Percentiles rank a stretch among this genome's conserved stretches.
phyloP scores from a whole-genome alignment of 2,888 invertebrate genomes.

The Scaptodrosophila latifasciaeformis region DNA sequence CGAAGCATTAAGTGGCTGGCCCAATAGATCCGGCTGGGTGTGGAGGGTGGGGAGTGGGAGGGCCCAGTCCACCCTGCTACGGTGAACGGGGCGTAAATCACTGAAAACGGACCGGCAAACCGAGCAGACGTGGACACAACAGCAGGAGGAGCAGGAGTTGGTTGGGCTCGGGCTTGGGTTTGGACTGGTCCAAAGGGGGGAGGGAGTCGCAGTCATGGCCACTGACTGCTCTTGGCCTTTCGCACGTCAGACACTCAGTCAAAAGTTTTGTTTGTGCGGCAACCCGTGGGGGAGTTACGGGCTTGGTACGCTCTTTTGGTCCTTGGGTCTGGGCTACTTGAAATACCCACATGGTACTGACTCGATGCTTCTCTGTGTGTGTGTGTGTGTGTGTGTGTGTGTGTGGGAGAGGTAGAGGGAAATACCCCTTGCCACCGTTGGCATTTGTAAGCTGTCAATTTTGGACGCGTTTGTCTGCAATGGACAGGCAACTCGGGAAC shows the following conservation, averaged over 20 bases:
- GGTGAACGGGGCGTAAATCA: constrained; percentile 42
- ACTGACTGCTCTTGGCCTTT: constrained; percentile 61
- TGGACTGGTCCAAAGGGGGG: constrained; percentile 11
- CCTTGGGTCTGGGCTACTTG: no score
- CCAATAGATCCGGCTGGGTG: neutral
- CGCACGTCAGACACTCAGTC: constrained; percentile 64
- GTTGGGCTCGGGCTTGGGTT: neutral
- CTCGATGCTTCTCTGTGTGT: neutral
- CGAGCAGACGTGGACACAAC: constrained; percentile 18
- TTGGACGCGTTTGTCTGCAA: constrained; percentile 23
- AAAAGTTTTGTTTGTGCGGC: constrained; percentile 57
- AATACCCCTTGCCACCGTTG: neutral
- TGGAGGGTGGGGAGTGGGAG: no score
- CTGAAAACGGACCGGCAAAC: constrained; percentile 32
- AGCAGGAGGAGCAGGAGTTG: neutral
- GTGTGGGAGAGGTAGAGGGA: neutral
- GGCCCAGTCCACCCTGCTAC: no score
- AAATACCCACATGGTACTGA: neutral
- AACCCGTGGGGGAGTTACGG: neutral
- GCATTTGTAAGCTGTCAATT: constrained; percentile 22
- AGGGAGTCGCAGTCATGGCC: neutral
- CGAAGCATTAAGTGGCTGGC: constrained; percentile 53
- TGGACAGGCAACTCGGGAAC: constrained; percentile 21
- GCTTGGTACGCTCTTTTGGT: constrained; percentile 12
- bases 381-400: neutral